These are phyloP conservation scores for Apus apus DNA, from an alignment of 2,113 vertebrate species.

Conservation along the genomic window DNA sequence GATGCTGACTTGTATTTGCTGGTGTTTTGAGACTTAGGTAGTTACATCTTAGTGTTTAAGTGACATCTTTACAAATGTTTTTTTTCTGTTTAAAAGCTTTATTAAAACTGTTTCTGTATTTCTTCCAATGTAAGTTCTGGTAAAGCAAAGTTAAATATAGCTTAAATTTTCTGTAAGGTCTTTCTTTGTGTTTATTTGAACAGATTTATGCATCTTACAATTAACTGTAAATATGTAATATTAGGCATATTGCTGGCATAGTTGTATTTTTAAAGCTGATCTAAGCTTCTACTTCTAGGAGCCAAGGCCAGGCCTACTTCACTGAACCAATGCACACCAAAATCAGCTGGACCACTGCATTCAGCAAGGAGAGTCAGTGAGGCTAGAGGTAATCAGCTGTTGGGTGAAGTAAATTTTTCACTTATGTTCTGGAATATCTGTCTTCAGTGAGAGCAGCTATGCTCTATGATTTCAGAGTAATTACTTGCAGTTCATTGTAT, in stretches of 20 bases:
- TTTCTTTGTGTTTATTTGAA: not conserved
- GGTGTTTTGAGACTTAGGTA: not conserved
- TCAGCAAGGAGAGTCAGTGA: conserved; percentile 45
- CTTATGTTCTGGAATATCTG: not conserved
- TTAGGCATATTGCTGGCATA: not conserved
- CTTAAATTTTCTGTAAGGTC: not conserved
- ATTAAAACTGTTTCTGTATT: not conserved
- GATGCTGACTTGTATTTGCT: not conserved
- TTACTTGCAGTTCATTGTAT: too few relatives aligned
- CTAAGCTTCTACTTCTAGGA: conserved; percentile 30
- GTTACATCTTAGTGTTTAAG: not conserved
- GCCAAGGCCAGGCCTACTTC: conserved; percentile 39
- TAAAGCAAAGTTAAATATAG: not conserved
- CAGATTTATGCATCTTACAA: not conserved
- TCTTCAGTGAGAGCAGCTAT: not conserved
- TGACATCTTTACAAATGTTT: not conserved
- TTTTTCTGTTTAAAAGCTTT: not conserved
- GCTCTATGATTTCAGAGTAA: not conserved
- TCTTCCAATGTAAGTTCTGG: not conserved
- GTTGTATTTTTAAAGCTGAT: not conserved
- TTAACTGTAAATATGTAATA: not conserved
- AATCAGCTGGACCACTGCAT: conserved; percentile 37
- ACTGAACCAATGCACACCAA: conserved; percentile 35
- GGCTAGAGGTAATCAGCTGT: conserved; percentile 10
- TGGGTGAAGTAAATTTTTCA: not conserved